Base-by-base conservation (phyloP, 92 coral and sea anemone genomes). In the Zoanthus sociatus region DNA sequence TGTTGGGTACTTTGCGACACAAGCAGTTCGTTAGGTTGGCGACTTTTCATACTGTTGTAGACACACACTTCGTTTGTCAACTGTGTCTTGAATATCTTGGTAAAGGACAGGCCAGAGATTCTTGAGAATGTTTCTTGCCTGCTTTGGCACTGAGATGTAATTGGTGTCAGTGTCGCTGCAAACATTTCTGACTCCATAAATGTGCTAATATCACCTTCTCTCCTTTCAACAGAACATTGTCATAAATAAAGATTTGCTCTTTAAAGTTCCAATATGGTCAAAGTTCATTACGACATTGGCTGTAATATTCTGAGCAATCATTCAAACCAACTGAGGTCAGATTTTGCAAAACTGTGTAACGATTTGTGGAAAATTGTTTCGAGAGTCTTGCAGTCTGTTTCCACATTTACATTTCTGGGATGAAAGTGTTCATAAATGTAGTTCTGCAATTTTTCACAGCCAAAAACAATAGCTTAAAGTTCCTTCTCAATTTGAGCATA, bases 401-500 rank as follows among this genome's bases (percentile, higher is more conserved):
- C 47, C 48, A 87, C 90, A n/a, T 44, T n/a, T 21, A 53, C 82
- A 8, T 66, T 68, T 33, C 42, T 33, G 42, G 0, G 42, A 33
- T 33, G 42, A 33, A 33, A 33, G 42, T 76, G 85, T 18, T 85
- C 89, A 77, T 77, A 87, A 0, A 71, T 87, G 53, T 87, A 77
- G 44, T 76, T n/a, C 72, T 63, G 47, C 3, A 63, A 82, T 61
- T 69, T 26, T 33, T 82, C 78, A 69, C 47, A 61, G 51, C 75
- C 31, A 75, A 47, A 86, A 10, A 75, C 84, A 21, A 76, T 68
- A 54, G 73, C 87, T 42, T 33, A 67, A 69, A 83, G 44, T 42
- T 83, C 87, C 55, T 83, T 83, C 58, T 83, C 87, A 33, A 48
- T 73, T 10, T 58, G 84, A 18, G 89, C 89, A 76, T 86, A 86